Evolutionary conservation across 2,888 invertebrate species (phyloP).

Genomic region (Frankliniella intonsa): DNA sequence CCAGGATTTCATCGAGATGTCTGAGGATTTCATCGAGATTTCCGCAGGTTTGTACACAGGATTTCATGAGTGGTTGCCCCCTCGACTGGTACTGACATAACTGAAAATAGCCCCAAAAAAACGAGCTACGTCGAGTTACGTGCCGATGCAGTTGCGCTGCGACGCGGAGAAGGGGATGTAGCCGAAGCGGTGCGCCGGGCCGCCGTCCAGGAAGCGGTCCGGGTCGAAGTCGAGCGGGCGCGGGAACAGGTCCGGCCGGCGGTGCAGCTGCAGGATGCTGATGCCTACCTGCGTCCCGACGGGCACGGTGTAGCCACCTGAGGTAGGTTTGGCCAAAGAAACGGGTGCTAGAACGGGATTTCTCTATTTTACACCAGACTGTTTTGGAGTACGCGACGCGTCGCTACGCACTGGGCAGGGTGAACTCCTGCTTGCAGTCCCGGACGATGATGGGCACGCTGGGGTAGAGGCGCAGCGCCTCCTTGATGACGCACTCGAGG

Average conservation of each 20-base stretch:
- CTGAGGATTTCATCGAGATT: too few species aligned
- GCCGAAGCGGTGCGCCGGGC: background rate
- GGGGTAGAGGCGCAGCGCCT: background rate
- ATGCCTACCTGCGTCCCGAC: background rate
- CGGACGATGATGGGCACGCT: background rate
- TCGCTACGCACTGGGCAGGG: background rate
- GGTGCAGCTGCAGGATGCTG: background rate
- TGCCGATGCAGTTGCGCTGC: background rate
- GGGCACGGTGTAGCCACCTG: background rate
- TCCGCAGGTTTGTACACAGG: too few species aligned
- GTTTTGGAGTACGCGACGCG: too few species aligned
- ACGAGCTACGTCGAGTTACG: too few species aligned
- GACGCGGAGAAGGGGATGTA: background rate
- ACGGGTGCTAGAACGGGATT: too few species aligned
- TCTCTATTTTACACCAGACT: too few species aligned
- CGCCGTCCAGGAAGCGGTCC: background rate
- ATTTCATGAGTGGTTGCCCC: too few species aligned
- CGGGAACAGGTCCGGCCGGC: background rate
- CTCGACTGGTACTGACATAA: too few species aligned
- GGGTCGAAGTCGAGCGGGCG: background rate
- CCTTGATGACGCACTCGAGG: background rate
- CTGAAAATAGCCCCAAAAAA: too few species aligned
- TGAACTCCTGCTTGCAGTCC: background rate
- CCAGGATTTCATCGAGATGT: too few species aligned
- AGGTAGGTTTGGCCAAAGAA: too few species aligned